These are phyloP conservation scores for Cataglyphis cursor DNA, from an alignment of 2,888 invertebrate species.

Conservation along the genomic window DNA sequence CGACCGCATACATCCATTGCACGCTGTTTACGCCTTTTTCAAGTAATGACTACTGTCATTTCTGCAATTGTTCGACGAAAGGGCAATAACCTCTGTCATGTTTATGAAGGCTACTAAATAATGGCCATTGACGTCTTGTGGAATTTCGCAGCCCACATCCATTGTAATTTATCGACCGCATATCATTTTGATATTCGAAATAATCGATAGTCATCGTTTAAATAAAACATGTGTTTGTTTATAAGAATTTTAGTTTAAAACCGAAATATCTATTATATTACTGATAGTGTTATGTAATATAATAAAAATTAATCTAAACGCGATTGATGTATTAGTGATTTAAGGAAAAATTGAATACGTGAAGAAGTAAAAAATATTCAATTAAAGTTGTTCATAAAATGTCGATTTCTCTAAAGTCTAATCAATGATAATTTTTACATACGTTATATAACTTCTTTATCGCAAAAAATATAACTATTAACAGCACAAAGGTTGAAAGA, in stretches of 20 bases:
- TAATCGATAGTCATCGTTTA: slow-evolving; percentile 12
- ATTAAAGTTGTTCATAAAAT: background rate
- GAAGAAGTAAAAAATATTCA: background rate
- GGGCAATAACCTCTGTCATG: slow-evolving; percentile 75
- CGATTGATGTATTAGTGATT: background rate
- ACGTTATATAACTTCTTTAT: background rate
- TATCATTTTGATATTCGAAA: background rate
- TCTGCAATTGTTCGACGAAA: slow-evolving; percentile 75
- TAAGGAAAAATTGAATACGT: background rate
- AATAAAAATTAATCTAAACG: background rate
- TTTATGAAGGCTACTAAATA: slow-evolving; percentile 14
- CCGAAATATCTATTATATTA: background rate
- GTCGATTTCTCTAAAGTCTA: background rate
- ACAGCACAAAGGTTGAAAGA: background rate
- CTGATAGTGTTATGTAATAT: too few species aligned
- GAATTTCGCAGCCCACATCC: slow-evolving; percentile 13
- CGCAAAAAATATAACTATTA: background rate
- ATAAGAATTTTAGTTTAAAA: background rate
- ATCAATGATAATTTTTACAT: background rate
- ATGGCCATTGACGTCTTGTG: slow-evolving; percentile 26
- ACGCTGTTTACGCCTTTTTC: slow-evolving; percentile 78
- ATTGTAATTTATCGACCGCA: slow-evolving; percentile 6
- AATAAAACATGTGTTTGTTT: background rate
- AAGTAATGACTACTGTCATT: slow-evolving; percentile 79
- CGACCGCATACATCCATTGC: slow-evolving; percentile 73